Base-by-base conservation (phyloP, 2,797 vertebrate genomes). In the Mus spretus region DNA sequence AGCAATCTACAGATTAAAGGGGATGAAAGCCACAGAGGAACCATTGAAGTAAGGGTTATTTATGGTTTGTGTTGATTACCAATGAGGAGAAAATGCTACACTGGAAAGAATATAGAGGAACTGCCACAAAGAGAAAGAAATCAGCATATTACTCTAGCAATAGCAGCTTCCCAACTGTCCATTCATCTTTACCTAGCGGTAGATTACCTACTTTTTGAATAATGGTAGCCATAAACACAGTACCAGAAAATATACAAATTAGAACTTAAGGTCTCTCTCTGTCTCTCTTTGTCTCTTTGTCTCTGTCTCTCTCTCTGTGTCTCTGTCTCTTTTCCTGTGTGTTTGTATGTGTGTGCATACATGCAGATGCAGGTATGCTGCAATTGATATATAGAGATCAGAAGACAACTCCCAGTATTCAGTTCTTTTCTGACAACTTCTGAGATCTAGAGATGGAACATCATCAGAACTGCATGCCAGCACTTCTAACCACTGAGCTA, bases 1-100 rank as follows among this genome's bases (percentile, higher is more conserved):
- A 96, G 74, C n/a, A 79, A 93, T 92, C 88, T 96, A 26, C 15
- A 96, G 89, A 90, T 93, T 86, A 93, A 94, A 79, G 75, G 13
- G 63, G 78, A 85, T 44, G 24, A 89, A 97, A 96, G 63, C 13
- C 77, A 75, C 92, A 94, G 85, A 94, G 88, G 82, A 89, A 70
- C 53, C 75, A 72, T 77, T 95, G 53, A 93, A 92, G 87, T 53
- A 94, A 94, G 53, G 59, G 20, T 93, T 93, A 84, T 83, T 97
- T 92, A 89, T 93, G 90, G 78, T 81, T 80, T 89, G 59, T 93
- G 67, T 78, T 70, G 79, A 96, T 92, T 91, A 94, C 77, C 93
- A 96, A 77, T 26, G 67, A 93, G 24, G 24, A 96, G 50, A 93
- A 94, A 96, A 86, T 17, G 34, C 77, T 77, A 50, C 55, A 78